phyloP scores from a whole-genome alignment of 2,797 vertebrate species.

The Onychomys torridus region DNA sequence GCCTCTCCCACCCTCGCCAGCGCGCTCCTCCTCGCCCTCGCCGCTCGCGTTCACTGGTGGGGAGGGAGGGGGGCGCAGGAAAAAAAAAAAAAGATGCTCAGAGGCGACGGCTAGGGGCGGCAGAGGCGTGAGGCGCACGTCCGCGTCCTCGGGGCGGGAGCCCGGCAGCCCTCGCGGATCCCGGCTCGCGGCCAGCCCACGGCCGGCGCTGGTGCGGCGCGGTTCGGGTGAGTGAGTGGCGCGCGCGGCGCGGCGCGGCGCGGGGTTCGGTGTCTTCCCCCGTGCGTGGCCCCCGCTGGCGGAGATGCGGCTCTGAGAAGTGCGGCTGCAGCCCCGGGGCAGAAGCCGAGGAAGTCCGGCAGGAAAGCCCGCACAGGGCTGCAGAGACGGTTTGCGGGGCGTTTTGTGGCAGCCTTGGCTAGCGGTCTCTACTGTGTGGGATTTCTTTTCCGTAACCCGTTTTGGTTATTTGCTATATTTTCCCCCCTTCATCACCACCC shows the following conservation, averaged over 20 bases:
- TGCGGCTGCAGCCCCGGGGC: constrained; percentile 53
- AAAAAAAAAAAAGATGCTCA: constrained; percentile 73
- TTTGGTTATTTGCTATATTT: neutral
- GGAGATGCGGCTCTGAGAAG: constrained; percentile 58
- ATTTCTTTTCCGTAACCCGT: neutral
- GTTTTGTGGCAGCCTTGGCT: constrained; percentile 51
- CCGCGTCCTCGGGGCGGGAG: constrained; percentile 72
- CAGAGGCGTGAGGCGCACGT: constrained; percentile 62
- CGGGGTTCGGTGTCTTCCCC: neutral
- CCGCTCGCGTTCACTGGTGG: constrained; percentile 51
- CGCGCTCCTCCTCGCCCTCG: constrained; percentile 78
- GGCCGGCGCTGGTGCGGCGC: neutral
- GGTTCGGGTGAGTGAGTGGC: constrained; percentile 25
- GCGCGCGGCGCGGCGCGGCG: constrained; percentile 14
- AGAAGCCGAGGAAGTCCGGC: neutral
- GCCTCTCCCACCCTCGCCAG: constrained; percentile 58
- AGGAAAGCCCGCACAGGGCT: neutral
- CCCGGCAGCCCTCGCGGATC: constrained; percentile 81
- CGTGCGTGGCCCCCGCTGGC: constrained; percentile 34
- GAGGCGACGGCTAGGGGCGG: constrained; percentile 75
- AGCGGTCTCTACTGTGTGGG: constrained; percentile 18
- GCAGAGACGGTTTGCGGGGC: constrained; percentile 18
- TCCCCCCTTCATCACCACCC: neutral
- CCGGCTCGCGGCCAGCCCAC: constrained; percentile 73
- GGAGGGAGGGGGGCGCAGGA: constrained; percentile 50